Base-by-base conservation (phyloP, 2,888 invertebrate species). In the Nomada flava region DNA sequence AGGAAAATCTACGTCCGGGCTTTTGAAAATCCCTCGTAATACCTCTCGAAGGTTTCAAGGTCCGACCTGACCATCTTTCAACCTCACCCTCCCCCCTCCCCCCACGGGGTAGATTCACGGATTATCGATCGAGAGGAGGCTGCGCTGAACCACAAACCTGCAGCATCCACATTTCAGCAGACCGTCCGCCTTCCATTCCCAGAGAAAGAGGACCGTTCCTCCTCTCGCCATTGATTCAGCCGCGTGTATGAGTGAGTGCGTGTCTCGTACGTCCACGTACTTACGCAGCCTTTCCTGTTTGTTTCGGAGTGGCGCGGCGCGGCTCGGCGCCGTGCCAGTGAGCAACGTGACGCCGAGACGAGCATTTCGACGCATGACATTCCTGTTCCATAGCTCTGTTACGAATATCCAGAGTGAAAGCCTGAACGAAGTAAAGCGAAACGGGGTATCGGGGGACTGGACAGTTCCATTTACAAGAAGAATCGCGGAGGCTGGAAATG, bases 271-370 rank as follows among this genome's bases (percentile, higher is more conserved):
- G 36, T 59, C 53, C 64, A 42, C 71, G n/a, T 57, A 42, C 44
- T 11, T 47, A 47, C 11, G 47, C 80, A 15, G 65, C 59, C 82
- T 75, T 52, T 68, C 57, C 71, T 77, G 77, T 62, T 67, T 26
- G 52, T 59, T 55, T 47, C 79, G 57, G 23, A 23, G 23, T 23
- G 23, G 23, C 1, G 23, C 23, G 23, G 47, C 65, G 53, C 69
- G 67, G 47, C 65, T 50, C 69, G 67, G n/a, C 23, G 42, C 47
- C 53, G 44, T 69, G 29, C 20, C 84, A 85, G 85, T 86, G 42
- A 75, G 73, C 60, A 68, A 13, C 64, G 70, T 57, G 84, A 76
- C 74, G 73, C 53, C 65, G 84, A 64, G 44, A 57, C 50, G 71
- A 84, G 70, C 71, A 26, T 69, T n/a, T 57, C 68, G 55, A 18